A percentile compares a stretch with the other conserved stretches of the same genome.
Conservation (phyloP, 1,140 invertebrate genomes). For the Coptotermes formosanus region DNA sequence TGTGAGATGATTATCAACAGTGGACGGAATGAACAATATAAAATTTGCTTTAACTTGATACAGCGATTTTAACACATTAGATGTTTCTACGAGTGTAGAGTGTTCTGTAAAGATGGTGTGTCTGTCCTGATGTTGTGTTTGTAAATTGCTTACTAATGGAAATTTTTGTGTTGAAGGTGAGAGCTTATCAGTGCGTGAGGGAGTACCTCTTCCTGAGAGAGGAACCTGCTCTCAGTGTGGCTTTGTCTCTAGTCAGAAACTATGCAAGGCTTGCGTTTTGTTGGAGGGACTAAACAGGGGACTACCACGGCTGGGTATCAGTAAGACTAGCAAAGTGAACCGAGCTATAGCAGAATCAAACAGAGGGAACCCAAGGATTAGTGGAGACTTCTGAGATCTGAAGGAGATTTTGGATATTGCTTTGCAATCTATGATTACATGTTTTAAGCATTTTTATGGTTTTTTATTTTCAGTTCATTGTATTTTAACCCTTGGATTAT, state of each 20-base stretch:
- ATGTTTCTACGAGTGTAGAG: too few relatives aligned
- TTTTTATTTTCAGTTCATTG: constrained; percentile 32
- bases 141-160: neutral
- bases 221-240: constrained; percentile 83
- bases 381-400: neutral
- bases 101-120: too few relatives aligned
- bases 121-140: neutral
- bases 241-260: constrained; percentile 92
- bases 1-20: too few relatives aligned
- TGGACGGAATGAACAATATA: too few relatives aligned
- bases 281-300: constrained; percentile 95
- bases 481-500: too few relatives aligned
- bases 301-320: constrained; percentile 80
- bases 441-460: too few relatives aligned
- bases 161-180: constrained; percentile 67
- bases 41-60: too few relatives aligned
- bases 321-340: constrained; percentile 74
- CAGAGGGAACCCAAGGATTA: neutral
- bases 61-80: too few relatives aligned
- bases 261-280: constrained; percentile 96
- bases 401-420: too few relatives aligned
- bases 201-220: constrained; percentile 76
- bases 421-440: too few relatives aligned
- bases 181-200: constrained; percentile 77
- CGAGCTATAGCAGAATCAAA: neutral